phyloP scores from a whole-genome alignment of 2,113 vertebrate species.

The Corynorhinus townsendii region DNA sequence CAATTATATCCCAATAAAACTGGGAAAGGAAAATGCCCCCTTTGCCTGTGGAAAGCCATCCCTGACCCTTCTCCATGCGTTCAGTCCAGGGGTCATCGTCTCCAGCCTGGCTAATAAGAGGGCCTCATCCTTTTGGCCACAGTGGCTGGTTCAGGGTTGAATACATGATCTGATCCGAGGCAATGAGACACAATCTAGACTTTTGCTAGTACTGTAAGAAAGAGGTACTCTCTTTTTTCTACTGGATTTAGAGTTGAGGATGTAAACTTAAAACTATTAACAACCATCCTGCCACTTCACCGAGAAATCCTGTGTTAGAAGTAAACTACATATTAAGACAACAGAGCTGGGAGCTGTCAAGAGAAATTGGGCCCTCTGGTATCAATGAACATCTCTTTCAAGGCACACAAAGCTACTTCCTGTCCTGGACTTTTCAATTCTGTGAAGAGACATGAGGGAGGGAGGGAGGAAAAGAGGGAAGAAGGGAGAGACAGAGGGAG shows the following conservation, averaged over 20 bases:
- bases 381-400: background rate
- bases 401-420: background rate
- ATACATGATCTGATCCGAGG: background rate
- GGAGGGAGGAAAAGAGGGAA: background rate
- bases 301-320: background rate
- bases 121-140: background rate
- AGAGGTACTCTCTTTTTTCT: background rate
- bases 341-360: background rate
- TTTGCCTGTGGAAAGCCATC: background rate
- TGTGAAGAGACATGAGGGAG: background rate
- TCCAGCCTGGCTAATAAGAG: background rate
- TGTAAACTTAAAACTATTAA: background rate
- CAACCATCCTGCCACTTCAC: background rate
- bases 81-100: background rate
- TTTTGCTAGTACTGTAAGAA: background rate
- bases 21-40: background rate
- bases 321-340: background rate
- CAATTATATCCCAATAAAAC: background rate
- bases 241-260: background rate
- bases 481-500: background rate
- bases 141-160: background rate
- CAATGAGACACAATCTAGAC: background rate
- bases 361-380: background rate
- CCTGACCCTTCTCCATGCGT: background rate
- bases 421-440: constrained; percentile 3